These are phyloP conservation scores for Drosophila serrata DNA, from an alignment of 1,140 invertebrate species.

Conservation along the genomic window DNA sequence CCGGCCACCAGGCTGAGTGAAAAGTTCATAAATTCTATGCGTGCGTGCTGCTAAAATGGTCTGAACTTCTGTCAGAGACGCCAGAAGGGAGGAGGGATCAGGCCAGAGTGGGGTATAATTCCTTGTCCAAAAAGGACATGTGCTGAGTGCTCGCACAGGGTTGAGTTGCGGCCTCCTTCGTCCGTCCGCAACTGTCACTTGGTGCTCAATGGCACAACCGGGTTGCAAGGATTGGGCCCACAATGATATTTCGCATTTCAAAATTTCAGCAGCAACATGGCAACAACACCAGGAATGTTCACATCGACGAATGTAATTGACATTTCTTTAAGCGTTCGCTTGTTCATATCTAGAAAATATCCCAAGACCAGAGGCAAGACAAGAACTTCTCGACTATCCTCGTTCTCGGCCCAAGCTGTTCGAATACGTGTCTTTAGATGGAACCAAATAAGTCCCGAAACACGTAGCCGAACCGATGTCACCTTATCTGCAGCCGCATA, in stretches of 20 bases:
- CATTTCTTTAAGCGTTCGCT: slow-evolving; percentile 55
- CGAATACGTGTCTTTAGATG: slow-evolving; percentile 29
- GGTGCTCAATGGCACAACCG: slow-evolving; percentile 7
- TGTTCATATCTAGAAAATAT: slow-evolving; percentile 36
- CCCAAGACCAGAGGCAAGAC: slow-evolving; percentile 38
- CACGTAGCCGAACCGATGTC: slow-evolving; percentile 14
- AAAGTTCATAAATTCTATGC: slow-evolving; percentile 64
- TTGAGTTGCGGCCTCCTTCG: slow-evolving; percentile 27
- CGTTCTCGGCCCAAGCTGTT: slow-evolving; percentile 18
- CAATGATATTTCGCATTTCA: slow-evolving; percentile 36
- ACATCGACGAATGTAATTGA: slow-evolving; percentile 65
- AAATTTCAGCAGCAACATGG: slow-evolving; percentile 7
- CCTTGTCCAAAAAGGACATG: slow-evolving; percentile 43
- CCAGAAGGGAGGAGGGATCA: slow-evolving; percentile 3
- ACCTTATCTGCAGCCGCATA: slow-evolving; percentile 23
- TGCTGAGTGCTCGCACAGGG: slow-evolving; percentile 42
- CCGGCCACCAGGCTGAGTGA: slow-evolving; percentile 39
- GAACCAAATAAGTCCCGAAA: background rate
- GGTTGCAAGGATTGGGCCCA: background rate
- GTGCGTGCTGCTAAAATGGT: slow-evolving; percentile 58
- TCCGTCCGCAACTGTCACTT: slow-evolving; percentile 48
- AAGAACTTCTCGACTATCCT: slow-evolving; percentile 30
- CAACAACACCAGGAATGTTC: slow-evolving; percentile 31
- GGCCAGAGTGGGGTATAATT: slow-evolving; percentile 23
- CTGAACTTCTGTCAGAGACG: slow-evolving; percentile 39